Conservation (phyloP, 2,113 vertebrate genomes). For the Bubalus kerabau region DNA sequence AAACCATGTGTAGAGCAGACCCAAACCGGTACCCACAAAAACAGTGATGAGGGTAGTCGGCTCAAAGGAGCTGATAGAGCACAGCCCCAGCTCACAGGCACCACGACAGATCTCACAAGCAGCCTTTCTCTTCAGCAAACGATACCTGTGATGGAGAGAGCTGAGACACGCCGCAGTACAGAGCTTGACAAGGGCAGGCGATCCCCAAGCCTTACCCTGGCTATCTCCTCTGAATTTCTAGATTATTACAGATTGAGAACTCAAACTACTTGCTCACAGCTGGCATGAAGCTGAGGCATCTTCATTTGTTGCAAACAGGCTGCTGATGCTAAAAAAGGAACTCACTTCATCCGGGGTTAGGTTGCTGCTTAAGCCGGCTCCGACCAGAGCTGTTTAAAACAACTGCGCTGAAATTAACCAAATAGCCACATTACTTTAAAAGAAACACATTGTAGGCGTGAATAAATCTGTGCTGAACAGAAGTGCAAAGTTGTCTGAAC, state of each 20-base stretch:
- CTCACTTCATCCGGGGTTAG: background rate
- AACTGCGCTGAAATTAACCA: background rate
- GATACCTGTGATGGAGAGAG: background rate
- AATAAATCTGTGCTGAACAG: background rate
- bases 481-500: background rate
- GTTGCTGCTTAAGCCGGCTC: background rate
- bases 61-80: background rate
- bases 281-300: background rate
- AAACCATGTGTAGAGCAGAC: background rate
- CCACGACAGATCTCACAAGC: background rate
- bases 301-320: background rate
- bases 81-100: background rate
- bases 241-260: constrained; percentile 6
- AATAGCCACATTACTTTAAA: background rate
- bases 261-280: background rate
- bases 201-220: background rate
- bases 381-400: background rate
- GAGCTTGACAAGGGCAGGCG: background rate
- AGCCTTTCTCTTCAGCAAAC: background rate
- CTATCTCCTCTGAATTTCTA: background rate
- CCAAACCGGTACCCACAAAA: background rate
- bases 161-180: background rate
- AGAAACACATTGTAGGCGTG: background rate
- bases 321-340: constrained; percentile 2
- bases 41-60: background rate